These are phyloP conservation scores for Diabrotica virgifera DNA, from an alignment of 1,140 invertebrate species.

Conservation along the genomic window DNA sequence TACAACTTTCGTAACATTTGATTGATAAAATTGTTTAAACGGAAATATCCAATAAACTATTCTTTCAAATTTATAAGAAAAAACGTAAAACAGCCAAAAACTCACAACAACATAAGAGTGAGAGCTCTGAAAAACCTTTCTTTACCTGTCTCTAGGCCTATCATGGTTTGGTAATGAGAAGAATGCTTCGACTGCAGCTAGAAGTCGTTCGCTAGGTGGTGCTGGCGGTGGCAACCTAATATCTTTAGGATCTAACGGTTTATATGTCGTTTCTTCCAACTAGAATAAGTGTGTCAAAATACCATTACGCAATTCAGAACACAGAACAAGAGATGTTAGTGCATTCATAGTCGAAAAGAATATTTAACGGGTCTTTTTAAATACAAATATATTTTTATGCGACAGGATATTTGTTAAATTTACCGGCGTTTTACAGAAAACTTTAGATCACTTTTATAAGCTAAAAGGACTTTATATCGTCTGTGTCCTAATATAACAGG, in stretches of 20 bases:
- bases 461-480: no score
- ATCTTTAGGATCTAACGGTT: slow-evolving; percentile 81
- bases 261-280: slow-evolving; percentile 88
- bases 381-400: no score
- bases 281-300: slow-evolving; percentile 49
- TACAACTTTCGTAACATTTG: no score
- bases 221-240: slow-evolving; percentile 90
- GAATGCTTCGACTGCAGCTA: slow-evolving; percentile 93
- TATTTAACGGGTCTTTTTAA: no score
- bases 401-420: no score
- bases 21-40: no score
- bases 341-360: no score
- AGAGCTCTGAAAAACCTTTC: slow-evolving; percentile 21
- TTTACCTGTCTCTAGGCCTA: slow-evolving; percentile 86
- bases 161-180: slow-evolving; percentile 92
- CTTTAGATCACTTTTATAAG: no score
- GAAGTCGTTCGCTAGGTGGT: slow-evolving; percentile 85
- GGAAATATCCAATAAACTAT: no score
- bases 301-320: slow-evolving; percentile 16
- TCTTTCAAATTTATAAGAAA: neutral
- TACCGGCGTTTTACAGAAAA: no score
- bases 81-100: neutral
- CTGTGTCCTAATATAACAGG: no score
- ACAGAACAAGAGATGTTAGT: neutral
- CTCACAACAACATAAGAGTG: neutral